Base-by-base conservation (phyloP, 2,113 vertebrate species). In the Genyomyrus donnyi region DNA sequence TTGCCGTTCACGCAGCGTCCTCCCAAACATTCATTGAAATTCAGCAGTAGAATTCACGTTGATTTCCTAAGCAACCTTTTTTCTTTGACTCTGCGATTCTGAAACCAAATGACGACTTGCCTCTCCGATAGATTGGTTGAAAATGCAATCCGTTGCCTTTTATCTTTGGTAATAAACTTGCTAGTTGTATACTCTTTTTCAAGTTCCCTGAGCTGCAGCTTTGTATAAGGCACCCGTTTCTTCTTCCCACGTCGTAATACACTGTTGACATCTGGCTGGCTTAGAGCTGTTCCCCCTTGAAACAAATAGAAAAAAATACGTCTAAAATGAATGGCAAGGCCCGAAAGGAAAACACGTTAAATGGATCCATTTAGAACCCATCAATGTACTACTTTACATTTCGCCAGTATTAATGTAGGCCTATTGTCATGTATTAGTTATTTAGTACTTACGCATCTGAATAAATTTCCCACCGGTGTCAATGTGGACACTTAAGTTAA, bases 131-230 rank as follows among this genome's bases (percentile, higher is more conserved):
- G 96, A 93, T 95, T 96, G 91, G 96, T 98, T 92, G 97, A 97
- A 91, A 97, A 96, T 17, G 97, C 97, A 92, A 97, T 98, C 93
- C 96, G 96, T 94, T 96, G 95, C 96, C 98, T 95, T 96, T 98
- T 99, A 95, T 99, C 98, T 96, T 99, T 99, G 96, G 98, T 99
- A 96, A 99, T 99, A 97, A 99, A 99, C 96, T 99, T 99, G 96
- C 97, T 97, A 94, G 97, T 92, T 94, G 95, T 97, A 93, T 97
- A 97, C 94, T 97, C 96, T 94, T 94, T 95, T 95, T 96, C 96
- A 94, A 97, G 96, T 93, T 96, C 96, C 92, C 91, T 92, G 92
- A 92, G 90, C 88, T 94, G 93, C 21, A 88, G 31, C 62, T 93
- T 94, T 6, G 91, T 92, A 86, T 93, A 93, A 15, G 92, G 92